Evolutionary conservation across 2,797 vertebrate genomes (phyloP).

Genomic region (Australoheros facetus): DNA sequence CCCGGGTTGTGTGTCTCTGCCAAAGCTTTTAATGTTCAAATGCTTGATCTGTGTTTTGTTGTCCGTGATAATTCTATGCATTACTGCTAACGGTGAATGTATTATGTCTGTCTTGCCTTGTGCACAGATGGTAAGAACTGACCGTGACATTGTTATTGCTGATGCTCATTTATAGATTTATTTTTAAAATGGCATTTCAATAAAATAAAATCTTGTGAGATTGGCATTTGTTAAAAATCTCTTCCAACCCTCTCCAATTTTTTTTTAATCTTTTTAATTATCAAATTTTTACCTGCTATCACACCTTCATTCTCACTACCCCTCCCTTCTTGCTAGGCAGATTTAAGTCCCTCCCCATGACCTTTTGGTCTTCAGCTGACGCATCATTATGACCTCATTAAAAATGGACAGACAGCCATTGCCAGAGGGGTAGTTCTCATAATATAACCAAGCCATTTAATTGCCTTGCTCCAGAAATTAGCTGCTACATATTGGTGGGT

Average conservation of each 20-base stretch:
- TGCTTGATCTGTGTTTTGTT: slow-evolving; percentile 63
- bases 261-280: background rate
- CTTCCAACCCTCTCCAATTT: background rate
- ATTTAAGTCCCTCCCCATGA: slow-evolving; percentile 65
- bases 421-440: slow-evolving; percentile 80
- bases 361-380: slow-evolving; percentile 80
- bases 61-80: slow-evolving; percentile 49
- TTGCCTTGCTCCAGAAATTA: slow-evolving; percentile 83
- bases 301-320: background rate
- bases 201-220: background rate
- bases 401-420: slow-evolving; percentile 79
- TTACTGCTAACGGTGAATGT: slow-evolving; percentile 46
- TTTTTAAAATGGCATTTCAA: background rate
- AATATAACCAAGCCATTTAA: slow-evolving; percentile 79
- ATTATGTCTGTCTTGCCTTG: slow-evolving; percentile 14
- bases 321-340: slow-evolving; percentile 17
- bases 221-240: background rate
- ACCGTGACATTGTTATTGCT: background rate
- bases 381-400: slow-evolving; percentile 84
- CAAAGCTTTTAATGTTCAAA: slow-evolving; percentile 69
- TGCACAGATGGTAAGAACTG: slow-evolving; percentile 17
- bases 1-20: slow-evolving; percentile 34
- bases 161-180: background rate
- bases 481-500: slow-evolving; percentile 79
- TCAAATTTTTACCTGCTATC: slow-evolving; percentile 36